Base-by-base conservation (phyloP, 53 echinoderm and acorn worm species). In the Luidia sarsii region DNA sequence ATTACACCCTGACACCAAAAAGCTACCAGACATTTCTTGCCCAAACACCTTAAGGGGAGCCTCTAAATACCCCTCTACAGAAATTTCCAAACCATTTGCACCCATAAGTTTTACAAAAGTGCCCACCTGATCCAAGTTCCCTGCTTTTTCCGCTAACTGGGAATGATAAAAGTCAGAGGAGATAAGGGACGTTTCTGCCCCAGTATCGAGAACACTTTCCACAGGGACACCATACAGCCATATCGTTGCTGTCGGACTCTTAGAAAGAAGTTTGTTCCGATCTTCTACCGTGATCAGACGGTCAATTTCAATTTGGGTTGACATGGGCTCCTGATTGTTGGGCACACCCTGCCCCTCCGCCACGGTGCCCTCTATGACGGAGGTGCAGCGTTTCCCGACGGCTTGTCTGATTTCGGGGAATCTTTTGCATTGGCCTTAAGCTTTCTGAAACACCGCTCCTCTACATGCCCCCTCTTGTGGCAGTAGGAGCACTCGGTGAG, bases 281-380 rank as follows among this genome's bases (percentile, higher is more conserved):
- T 71, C 71, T 11, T 55, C 39, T 21, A 3, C 43, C 2, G 19
- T 67, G 21, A 45, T 67, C 8, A 69, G 7, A 19, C 73, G 23
- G 22, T 73, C 73, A 38, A 73, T 19, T 32, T 50, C 10, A 18
- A 1, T 10, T 34, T 33, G 53, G 41, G 11, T 41, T 18, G 16
- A 22, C 7, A 22, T 28, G 33, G 29, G 1, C 22, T 13, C 16
- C 1, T 70, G 51, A 34, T 21, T 52, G 25, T 54, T 55, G 56
- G 72, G 72, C 72, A 72, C 54, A 23, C 24, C 38, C 25, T 31
- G 1, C 3, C 39, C 38, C 41, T 73, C 73, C 57, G 39, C 28
- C 73, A 73, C 18, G 15, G 57, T 56, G 57, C 39, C 73, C 53
- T 71, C 23, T 71, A 71, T 54, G 71, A 23, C 71, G 37, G 71